These are phyloP conservation scores for Solenopsis fugax DNA, from an alignment of 1,140 invertebrate genomes.

Conservation along the genomic window DNA sequence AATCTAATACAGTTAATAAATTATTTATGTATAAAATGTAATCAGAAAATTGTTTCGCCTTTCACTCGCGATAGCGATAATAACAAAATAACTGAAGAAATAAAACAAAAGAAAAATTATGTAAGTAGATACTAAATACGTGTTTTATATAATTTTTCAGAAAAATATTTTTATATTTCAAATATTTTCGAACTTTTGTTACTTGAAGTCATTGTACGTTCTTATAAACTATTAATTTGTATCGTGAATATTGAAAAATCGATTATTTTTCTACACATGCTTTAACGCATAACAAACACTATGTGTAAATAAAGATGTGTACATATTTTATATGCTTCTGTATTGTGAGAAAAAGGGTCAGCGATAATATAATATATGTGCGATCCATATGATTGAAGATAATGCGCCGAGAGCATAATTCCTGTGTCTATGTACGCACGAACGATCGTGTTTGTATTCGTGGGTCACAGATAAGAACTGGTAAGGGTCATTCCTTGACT, in stretches of 20 bases:
- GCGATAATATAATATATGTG: constrained; percentile 60
- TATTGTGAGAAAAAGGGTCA: constrained; percentile 68
- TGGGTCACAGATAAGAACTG: constrained; percentile 79
- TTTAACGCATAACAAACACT: background rate
- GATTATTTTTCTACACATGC: background rate
- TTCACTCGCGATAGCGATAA: background rate
- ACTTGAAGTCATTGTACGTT: background rate
- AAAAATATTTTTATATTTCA: background rate
- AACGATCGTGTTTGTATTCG: constrained; percentile 59
- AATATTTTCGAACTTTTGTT: background rate
- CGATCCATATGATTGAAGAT: constrained; percentile 77
- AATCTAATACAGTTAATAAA: constrained; percentile 21
- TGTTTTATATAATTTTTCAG: background rate
- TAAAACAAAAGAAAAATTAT: background rate
- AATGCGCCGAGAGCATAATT: constrained; percentile 79
- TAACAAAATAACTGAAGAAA: background rate
- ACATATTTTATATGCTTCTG: constrained; percentile 54
- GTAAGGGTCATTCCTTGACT: constrained; percentile 83
- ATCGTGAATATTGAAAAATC: constrained; percentile 11
- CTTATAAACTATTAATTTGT: background rate
- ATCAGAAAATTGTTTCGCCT: background rate
- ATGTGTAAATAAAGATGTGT: background rate
- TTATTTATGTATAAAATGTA: background rate
- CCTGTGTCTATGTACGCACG: constrained; percentile 34
- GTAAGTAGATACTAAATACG: background rate